Conservation (phyloP, 2,113 vertebrate genomes). For the Ifrita kowaldi region DNA sequence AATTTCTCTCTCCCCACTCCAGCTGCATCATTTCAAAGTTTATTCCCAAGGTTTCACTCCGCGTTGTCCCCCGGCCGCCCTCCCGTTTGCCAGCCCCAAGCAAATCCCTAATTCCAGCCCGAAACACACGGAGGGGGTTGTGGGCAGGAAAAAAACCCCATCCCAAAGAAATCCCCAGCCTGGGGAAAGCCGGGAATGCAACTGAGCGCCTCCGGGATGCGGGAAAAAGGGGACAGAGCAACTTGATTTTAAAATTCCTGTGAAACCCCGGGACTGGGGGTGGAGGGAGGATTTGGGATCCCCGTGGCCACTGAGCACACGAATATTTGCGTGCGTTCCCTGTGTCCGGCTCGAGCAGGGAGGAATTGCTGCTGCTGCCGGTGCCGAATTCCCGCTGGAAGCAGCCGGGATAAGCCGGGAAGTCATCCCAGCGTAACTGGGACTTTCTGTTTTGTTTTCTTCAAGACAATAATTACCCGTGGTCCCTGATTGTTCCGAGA, state of each 20-base stretch:
- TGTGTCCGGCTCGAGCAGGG: not conserved
- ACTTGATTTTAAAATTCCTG: not conserved
- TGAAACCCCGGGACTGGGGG: not conserved
- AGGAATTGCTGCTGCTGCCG: rapidly evolving
- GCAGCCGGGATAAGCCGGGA: not conserved
- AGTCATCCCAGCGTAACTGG: not conserved
- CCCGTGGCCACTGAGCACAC: not conserved
- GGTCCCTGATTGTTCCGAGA: not conserved
- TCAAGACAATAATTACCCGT: conserved; percentile 10
- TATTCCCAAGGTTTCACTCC: not conserved
- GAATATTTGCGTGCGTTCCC: not conserved
- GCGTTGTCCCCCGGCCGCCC: not conserved
- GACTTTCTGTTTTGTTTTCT: conserved; percentile 13
- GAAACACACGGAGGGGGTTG: rapidly evolving
- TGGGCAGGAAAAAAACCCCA: not conserved
- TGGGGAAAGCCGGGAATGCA: not conserved
- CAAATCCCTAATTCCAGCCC: not conserved
- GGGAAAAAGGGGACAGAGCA: not conserved
- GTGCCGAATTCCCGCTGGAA: not conserved
- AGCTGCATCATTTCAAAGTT: not conserved
- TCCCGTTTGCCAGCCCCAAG: not conserved
- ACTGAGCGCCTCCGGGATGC: not conserved
- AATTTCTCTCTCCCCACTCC: not conserved
- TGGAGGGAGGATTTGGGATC: not conserved
- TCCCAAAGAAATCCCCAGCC: not conserved